Base-by-base conservation (phyloP, 2,797 vertebrate species). In the Dipus sagitta region DNA sequence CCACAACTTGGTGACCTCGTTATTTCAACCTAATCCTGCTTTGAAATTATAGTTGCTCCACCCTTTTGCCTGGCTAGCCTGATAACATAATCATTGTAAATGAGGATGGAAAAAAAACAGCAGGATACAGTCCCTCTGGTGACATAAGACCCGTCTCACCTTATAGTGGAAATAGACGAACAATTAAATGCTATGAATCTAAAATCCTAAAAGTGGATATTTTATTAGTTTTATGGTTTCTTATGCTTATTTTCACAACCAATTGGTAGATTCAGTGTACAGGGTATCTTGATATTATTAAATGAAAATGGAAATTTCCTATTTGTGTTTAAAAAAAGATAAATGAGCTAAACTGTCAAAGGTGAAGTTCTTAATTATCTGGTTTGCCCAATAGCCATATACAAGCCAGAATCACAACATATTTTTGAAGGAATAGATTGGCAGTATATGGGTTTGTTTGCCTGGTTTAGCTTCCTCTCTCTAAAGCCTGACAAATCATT, bases 31-130 rank as follows among this genome's bases (percentile, higher is more conserved):
- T 99, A 99, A 99, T 99, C 99, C 99, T 98, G 99, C 98, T 98
- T 99, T 99, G 99, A 99, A 99, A 99, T 99, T 99, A 99, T 99
- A 99, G 99, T 99, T 99, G 99, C 99, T 99, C 99, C 99, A 99
- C 99, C 99, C 99, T 99, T 99, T 99, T 99, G 99, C 99, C 99
- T 99, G 99, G 99, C 99, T 99, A 98, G 98, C 98, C 99, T 99
- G 99, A 99, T 99, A 99, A 99, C 99, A 99, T 99, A 99, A 99
- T 99, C 99, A 99, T 99, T 99, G 99, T 99, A 99, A 99, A 99
- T 99, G 99, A 99, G 99, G 99, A 98, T 98, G 98, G 98, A 98
- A 97, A 98, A 98, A 98, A 95, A 92, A 97, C 98, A 98, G 98
- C 97, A 97, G 98, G 98, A 98, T 96, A 96, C 95, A 95, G 97